Conservation (phyloP, 2,888 invertebrate genomes). For the Coelopa pilipes region DNA sequence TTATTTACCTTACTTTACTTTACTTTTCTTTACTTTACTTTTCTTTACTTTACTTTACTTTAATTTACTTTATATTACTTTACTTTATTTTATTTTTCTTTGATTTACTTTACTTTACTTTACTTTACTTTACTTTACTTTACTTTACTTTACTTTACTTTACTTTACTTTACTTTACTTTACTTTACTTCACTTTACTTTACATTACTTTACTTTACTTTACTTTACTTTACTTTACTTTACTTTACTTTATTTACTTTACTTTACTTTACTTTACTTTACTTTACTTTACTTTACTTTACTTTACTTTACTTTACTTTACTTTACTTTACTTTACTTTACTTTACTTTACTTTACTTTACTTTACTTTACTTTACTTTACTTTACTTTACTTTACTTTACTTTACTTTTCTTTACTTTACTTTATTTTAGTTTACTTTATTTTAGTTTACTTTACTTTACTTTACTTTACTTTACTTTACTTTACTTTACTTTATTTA, state of each 20-base stretch:
- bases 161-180: conserved; percentile 32
- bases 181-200: conserved; percentile 32
- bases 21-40: too few species aligned
- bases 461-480: too few species aligned
- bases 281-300: conserved; percentile 31
- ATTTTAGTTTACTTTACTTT: too few species aligned
- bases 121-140: conserved; percentile 31
- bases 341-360: conserved; percentile 20
- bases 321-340: conserved; percentile 29
- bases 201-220: conserved; percentile 30
- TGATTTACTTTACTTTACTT: conserved; percentile 33
- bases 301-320: conserved; percentile 28
- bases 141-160: conserved; percentile 33
- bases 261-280: conserved; percentile 28
- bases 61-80: too few species aligned
- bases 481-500: too few species aligned
- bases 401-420: conserved; percentile 27
- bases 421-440: too few species aligned
- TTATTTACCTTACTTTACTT: too few species aligned
- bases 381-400: conserved; percentile 22
- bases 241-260: too few species aligned
- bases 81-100: conserved; percentile 28
- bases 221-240: conserved; percentile 30
- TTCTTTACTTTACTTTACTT: too few species aligned
- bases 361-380: conserved; percentile 27